A percentile compares a stretch with the other conserved stretches of the same genome.
Conservation (phyloP, 1,140 invertebrate species). For the Drosophila jambulina region DNA sequence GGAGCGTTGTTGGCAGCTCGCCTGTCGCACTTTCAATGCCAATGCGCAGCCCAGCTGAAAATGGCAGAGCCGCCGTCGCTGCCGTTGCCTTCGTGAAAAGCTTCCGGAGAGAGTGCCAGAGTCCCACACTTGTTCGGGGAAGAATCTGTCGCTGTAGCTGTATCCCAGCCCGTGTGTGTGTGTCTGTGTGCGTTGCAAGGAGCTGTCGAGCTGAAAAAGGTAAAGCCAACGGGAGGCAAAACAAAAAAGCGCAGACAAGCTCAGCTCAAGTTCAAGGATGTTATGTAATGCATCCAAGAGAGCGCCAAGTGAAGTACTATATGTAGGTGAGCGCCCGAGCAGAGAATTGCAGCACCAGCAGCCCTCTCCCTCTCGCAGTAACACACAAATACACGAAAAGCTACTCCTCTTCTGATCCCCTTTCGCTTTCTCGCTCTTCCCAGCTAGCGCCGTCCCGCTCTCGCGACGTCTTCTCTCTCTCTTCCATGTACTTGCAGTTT, state of each 20-base stretch:
- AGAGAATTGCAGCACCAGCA: conserved; percentile 27
- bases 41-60: conserved; percentile 64
- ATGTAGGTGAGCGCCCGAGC: conserved; percentile 23
- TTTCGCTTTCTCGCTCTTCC: conserved; percentile 32
- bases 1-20: conserved; percentile 73
- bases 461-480: background rate
- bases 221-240: conserved; percentile 17
- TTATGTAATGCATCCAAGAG: conserved; percentile 75
- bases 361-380: conserved; percentile 20
- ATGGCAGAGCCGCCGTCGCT: conserved; percentile 46
- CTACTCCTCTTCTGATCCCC: conserved; percentile 49
- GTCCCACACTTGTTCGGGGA: conserved; percentile 15
- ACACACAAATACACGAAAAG: background rate
- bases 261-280: conserved; percentile 84
- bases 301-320: conserved; percentile 4
- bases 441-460: background rate
- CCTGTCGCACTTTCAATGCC: conserved; percentile 80
- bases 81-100: conserved; percentile 34
- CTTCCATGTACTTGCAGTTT: conserved; percentile 46
- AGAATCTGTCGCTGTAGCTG: conserved; percentile 5
- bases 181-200: conserved; percentile 14
- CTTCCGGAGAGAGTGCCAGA: conserved; percentile 30
- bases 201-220: conserved; percentile 37
- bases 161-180: background rate
- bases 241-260: conserved; percentile 55